Conservation (phyloP, 1,140 invertebrate species). For the Schmidtea mediterranea region DNA sequence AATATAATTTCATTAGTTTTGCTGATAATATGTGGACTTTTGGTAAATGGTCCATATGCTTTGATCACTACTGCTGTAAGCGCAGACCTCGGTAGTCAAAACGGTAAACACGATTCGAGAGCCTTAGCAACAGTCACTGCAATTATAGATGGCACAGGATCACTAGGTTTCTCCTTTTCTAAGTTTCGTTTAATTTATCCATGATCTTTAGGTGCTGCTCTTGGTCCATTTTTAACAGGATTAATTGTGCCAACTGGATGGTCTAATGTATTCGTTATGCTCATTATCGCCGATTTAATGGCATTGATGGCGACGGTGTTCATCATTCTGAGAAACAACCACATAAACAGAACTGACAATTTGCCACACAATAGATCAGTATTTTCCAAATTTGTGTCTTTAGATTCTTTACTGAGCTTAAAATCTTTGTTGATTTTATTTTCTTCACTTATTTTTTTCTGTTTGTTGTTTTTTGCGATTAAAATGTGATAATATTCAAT, state of each 20-base stretch:
- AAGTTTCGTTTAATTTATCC: too few relatives aligned
- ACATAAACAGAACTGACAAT: too few relatives aligned
- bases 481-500: too few relatives aligned
- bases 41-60: slow-evolving; percentile 80
- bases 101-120: slow-evolving; percentile 49
- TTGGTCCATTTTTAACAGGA: slow-evolving; percentile 2
- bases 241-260: not conserved
- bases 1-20: slow-evolving; percentile 25
- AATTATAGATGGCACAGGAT: slow-evolving; percentile 82
- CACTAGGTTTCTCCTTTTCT: too few relatives aligned
- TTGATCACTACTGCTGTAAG: slow-evolving; percentile 81
- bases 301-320: not conserved
- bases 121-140: slow-evolving; percentile 77
- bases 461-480: too few relatives aligned
- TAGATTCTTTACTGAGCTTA: too few relatives aligned
- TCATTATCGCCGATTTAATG: not conserved
- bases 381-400: too few relatives aligned
- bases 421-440: too few relatives aligned
- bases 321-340: too few relatives aligned
- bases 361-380: too few relatives aligned
- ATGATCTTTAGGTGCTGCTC: slow-evolving; percentile 44
- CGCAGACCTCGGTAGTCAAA: slow-evolving; percentile 65
- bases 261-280: slow-evolving; percentile 1
- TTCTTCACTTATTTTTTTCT: too few relatives aligned
- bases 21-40: slow-evolving; percentile 43